Conservation (phyloP, 2,888 invertebrate genomes). For the Chironomus riparius region DNA sequence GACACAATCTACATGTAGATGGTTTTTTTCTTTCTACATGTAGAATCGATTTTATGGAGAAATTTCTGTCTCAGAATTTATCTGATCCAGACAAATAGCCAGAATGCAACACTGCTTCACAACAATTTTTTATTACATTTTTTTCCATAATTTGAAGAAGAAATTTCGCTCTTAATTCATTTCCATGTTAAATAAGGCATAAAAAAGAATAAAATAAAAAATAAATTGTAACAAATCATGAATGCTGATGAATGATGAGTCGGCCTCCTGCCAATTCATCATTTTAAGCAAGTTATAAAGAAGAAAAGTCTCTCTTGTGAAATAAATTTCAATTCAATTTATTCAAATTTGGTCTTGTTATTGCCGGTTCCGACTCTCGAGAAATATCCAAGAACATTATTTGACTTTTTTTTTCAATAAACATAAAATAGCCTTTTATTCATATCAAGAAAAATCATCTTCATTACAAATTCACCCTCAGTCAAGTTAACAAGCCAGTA, state of each 20-base stretch:
- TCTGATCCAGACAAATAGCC: too few relatives aligned
- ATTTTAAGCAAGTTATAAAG: neutral
- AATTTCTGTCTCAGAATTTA: too few relatives aligned
- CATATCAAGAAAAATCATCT: neutral
- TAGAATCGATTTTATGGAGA: too few relatives aligned
- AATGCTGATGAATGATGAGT: neutral
- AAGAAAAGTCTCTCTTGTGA: neutral
- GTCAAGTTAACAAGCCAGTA: neutral
- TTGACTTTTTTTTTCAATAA: neutral
- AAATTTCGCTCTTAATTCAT: neutral
- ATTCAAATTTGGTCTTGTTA: neutral
- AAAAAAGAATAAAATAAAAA: neutral
- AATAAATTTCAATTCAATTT: slow-evolving; percentile 4
- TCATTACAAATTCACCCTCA: slow-evolving; percentile 27
- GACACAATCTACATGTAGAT: too few relatives aligned
- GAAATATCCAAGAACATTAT: too few relatives aligned
- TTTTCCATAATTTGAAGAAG: too few relatives aligned
- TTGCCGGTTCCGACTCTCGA: neutral
- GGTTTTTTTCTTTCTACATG: too few relatives aligned
- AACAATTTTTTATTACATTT: too few relatives aligned
- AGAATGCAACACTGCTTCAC: too few relatives aligned
- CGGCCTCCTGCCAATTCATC: neutral
- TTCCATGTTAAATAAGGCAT: neutral
- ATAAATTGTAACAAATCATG: neutral
- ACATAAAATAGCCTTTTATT: slow-evolving; percentile 1